Conservation (phyloP, 2,888 invertebrate genomes). For the Mystacides longicornis region DNA sequence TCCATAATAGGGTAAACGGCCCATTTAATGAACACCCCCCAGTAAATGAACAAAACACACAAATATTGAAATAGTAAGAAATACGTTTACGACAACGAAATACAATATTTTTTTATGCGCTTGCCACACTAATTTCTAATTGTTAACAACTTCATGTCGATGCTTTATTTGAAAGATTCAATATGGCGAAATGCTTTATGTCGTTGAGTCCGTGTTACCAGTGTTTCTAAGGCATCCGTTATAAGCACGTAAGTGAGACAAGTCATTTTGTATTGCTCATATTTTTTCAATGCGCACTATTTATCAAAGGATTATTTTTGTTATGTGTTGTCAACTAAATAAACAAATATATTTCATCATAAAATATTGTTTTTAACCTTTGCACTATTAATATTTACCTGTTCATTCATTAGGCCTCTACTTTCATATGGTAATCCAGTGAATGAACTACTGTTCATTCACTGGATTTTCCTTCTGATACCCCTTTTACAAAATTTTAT, state of each 20-base stretch:
- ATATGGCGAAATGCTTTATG: background rate
- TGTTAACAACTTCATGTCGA: slow-evolving; percentile 2
- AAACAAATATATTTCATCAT: background rate
- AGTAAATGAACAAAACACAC: background rate
- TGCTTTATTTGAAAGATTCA: background rate
- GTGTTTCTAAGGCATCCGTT: background rate
- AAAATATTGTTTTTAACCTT: slow-evolving; percentile 3
- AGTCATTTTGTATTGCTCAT: background rate
- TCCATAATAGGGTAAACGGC: background rate
- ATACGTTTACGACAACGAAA: background rate
- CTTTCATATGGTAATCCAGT: too few species aligned
- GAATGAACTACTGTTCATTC: background rate
- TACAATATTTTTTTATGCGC: background rate
- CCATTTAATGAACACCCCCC: background rate
- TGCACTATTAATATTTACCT: too few species aligned
- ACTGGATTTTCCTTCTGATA: background rate
- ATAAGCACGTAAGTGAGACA: background rate
- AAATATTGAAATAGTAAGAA: background rate
- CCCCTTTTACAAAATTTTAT: background rate
- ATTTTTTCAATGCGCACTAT: background rate
- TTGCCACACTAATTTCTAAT: background rate
- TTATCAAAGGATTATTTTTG: background rate
- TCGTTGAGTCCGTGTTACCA: background rate
- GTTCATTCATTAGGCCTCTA: too few species aligned
- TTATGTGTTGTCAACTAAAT: background rate